Evolutionary conservation across 2,888 invertebrate genomes (phyloP), one percentile per base, ranked within the genome.

Genomic region (Branchinecta sandiegonensis): DNA sequence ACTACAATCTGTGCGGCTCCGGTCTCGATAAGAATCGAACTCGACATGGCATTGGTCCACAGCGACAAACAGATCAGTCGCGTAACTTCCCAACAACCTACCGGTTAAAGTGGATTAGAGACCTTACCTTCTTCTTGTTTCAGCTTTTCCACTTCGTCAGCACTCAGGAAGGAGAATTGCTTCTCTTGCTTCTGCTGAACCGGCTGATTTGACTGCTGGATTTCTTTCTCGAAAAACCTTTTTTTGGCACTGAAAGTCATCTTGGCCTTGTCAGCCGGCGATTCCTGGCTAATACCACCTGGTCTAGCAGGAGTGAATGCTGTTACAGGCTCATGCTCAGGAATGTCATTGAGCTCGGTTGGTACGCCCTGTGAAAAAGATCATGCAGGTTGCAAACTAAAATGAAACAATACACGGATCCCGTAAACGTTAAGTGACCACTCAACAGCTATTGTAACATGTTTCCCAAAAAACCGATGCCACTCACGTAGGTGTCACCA

Each of bases 201-300:
- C 72, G 90, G 88, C 79, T 90, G 89, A 74, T 89, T 86, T 78
- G 89, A 89, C 78, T 92, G 90, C 80, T 93, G 90, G 86, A 95
- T 93, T 71, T 94, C 94, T 77, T 89, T 87, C 81, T 96, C 95
- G 79, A 96, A 96, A 80, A 94, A 91, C 77, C 88, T 89, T 80
- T 92, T 92, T 81, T 91, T 90, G 80, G 93, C 90, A 78, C 90
- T 91, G 76, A 95, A 93, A 71, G 88, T 87, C 78, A 92, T 86
- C 82, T 90, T 90, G 76, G 85, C 85, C 56, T 8, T 56, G 17
- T 56, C 56, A 8, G 56, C 56, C 56, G 56, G 56, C 17, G 56
- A 10, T 17, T 56, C 56, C 17, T 56, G 14, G 37, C 37, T 5
- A 37, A 37, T 4, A 56, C n/a, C 56, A 56, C 8, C 9, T 17